Base-by-base conservation (phyloP, 2,113 vertebrate genomes). In the Seriola aureovittata region DNA sequence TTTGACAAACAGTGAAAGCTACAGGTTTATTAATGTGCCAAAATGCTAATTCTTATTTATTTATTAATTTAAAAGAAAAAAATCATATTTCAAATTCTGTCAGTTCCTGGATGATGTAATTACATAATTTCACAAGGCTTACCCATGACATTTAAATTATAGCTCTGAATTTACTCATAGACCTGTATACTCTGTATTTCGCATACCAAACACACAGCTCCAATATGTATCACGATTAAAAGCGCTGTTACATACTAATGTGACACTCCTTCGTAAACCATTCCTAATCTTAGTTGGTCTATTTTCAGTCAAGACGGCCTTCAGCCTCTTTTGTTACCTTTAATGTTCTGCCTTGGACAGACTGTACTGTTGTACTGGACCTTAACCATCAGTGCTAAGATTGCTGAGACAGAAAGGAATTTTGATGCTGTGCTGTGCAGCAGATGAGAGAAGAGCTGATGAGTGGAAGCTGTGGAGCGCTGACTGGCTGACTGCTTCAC, bases 401-500 rank as follows among this genome's bases (percentile, higher is more conserved):
- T 63, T 59, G 67, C 50, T 73, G 57, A 40, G 16, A 21, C 81
- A 81, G 62, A 73, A 63, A 84, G 44, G 40, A 72, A 34, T 84
- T 78, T 63, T 69, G 57, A 82, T 60, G 68, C 50, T 25, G 75
- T 73, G 59, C 23, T 9, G 80, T 60, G n/a, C 16, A 44, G 40
- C 52, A 44, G 59, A 85, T 54, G 46, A 84, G 59, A 74, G 70
- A 25, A 81, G 69, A 80, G 71, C 66, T 83, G 80, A 67, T 38
- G 67, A 90, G 81, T 23, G 60, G 60, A 64, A 57, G 50, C 63
- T 65, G 63, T 4, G 5, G 59, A 72, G 73, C 55, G 8, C 40
- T 10, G 50, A 62, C 69, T 82, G 81, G 40, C 80, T 80, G 77
- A 65, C 81, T 84, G 72, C 34, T 57, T 67, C 38, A n/a, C 76